Evolutionary conservation across 2,113 vertebrate genomes (phyloP).

Genomic region (Platysternon megacephalum): DNA sequence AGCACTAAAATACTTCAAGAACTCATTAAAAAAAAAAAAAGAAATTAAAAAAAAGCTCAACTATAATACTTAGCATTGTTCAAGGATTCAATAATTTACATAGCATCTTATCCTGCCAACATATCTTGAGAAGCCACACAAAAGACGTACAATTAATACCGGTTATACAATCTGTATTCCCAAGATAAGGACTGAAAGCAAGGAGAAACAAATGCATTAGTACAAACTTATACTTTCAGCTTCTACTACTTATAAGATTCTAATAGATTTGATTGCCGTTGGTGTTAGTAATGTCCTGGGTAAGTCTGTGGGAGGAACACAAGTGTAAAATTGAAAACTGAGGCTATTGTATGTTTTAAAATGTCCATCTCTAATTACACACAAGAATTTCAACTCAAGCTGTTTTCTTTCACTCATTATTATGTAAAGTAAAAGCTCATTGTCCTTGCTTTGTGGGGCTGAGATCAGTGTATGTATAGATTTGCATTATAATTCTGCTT

Average conservation of each 20-base stretch:
- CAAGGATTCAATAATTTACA: slow-evolving; percentile 47
- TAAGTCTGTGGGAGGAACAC: slow-evolving; percentile 63
- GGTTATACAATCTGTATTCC: slow-evolving; percentile 63
- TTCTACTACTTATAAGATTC: slow-evolving; percentile 64
- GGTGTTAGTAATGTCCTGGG: slow-evolving; percentile 64
- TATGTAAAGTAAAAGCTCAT: neutral
- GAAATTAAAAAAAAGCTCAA: neutral
- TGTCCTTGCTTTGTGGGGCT: neutral
- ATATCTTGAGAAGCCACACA: slow-evolving; percentile 62
- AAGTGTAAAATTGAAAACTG: slow-evolving; percentile 69
- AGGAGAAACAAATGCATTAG: slow-evolving; percentile 59
- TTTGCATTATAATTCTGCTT: neutral
- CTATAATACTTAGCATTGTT: slow-evolving; percentile 63
- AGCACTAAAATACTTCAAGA: slow-evolving; percentile 35
- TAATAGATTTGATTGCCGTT: slow-evolving; percentile 59
- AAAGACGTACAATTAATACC: slow-evolving; percentile 57
- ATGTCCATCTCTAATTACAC: slow-evolving; percentile 12
- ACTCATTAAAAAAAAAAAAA: slow-evolving; percentile 27
- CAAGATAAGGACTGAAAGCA: slow-evolving; percentile 67
- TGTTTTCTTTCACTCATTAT: neutral
- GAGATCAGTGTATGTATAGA: neutral
- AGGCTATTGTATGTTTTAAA: slow-evolving; percentile 58
- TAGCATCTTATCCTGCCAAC: slow-evolving; percentile 42
- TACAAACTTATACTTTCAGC: slow-evolving; percentile 28
- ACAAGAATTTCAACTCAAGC: neutral